These are phyloP conservation scores for Acanthis flammea DNA, from an alignment of 2,797 vertebrate species.

Conservation along the genomic window DNA sequence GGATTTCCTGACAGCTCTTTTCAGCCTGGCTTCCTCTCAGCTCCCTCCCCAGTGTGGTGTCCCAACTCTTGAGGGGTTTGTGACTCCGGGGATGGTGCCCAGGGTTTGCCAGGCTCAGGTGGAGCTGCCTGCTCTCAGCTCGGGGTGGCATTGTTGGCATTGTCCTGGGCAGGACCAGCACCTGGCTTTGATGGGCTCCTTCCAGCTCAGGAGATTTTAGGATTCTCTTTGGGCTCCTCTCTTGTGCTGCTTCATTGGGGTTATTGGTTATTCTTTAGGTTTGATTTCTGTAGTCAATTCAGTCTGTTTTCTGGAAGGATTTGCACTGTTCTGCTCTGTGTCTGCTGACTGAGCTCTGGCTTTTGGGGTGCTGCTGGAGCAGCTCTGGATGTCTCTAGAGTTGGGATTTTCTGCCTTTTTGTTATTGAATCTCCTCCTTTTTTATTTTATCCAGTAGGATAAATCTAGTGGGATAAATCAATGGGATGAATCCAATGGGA, in stretches of 20 bases:
- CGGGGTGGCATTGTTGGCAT: neutral
- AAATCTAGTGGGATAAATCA: accelerated
- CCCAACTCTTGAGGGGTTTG: accelerated
- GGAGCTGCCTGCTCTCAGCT: neutral
- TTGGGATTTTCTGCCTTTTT: neutral
- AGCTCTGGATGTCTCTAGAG: neutral
- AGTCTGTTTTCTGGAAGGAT: neutral
- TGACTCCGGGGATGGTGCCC: accelerated
- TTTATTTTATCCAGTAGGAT: neutral
- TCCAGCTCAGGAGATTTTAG: neutral
- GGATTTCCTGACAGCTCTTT: neutral
- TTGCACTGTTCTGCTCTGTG: accelerated
- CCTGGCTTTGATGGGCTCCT: neutral
- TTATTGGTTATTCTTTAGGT: neutral
- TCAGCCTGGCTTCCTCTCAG: accelerated
- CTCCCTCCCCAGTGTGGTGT: accelerated
- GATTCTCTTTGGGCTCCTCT: neutral
- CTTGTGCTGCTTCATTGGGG: neutral
- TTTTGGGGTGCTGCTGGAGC: neutral
- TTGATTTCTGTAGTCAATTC: neutral
- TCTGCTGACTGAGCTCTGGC: neutral
- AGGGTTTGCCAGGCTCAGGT: neutral
- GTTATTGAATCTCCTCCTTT: neutral
- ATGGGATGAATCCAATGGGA: no score
- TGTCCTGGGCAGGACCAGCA: neutral